Evolutionary conservation across 2,888 invertebrate species (phyloP), one percentile per base, ranked within the genome.

Genomic region (Epirrita christyi): DNA sequence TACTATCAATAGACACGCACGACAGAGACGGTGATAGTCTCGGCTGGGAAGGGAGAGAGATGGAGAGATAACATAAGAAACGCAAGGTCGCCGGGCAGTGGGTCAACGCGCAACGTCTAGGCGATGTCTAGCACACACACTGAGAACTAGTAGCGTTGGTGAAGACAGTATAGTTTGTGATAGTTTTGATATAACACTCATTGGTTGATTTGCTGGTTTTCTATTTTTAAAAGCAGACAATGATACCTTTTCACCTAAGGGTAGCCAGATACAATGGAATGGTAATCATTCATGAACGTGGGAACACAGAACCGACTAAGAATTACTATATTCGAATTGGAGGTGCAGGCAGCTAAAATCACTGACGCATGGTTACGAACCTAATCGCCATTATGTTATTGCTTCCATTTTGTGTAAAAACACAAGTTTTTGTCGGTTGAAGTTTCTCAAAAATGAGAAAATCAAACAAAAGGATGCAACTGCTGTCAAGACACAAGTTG

Each of bases 41-140:
- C 61, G 59, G 62, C 47, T 53, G 36, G 49, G 34, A 83, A 51
- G 73, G 14, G 81, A 88, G 70, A 40, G 84, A 70, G 88, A 84
- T 61, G 72, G 74, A 67, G 72, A 73, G 81, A 88, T 75, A 91
- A 90, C 91, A 90, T 88, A 90, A 91, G 91, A 89, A 86, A 86
- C 67, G 80, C 88, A 89, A 92, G 89, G 90, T 88, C 88, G 81
- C 68, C 86, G 86, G 87, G 80, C 88, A 90, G 84, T 92, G 85
- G 92, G 92, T 92, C 92, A 91, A 4, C 21, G 21, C 21, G 21
- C 21, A 21, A 75, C 73, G 92, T 92, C 92, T 92, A 92, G 92
- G 81, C 83, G 76, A 66, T 78, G 92, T 92, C 92, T 92, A 90
- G 88, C 73, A 84, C 88, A 63, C 91, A 89, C 91, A 91, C 90